These are phyloP conservation scores for Julus scandinavius DNA, from an alignment of 2,888 invertebrate species.

Conservation along the genomic window DNA sequence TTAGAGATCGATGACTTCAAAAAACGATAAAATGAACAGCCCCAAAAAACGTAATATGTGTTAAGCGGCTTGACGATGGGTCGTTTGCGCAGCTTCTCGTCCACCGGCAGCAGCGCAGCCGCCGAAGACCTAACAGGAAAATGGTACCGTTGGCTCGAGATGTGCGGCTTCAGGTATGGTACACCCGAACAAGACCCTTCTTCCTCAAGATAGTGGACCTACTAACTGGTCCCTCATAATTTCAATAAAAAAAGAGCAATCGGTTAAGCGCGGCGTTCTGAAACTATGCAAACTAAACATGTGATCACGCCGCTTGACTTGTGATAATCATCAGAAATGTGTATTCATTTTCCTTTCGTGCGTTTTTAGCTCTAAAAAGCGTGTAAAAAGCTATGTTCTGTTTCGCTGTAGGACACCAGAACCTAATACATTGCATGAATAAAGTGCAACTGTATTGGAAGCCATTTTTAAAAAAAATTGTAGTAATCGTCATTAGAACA, in stretches of 20 bases:
- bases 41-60: constrained; percentile 33
- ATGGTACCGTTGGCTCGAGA: neutral
- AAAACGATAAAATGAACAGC: constrained; percentile 43
- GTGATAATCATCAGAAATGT: too few species aligned
- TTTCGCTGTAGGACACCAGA: too few species aligned
- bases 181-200: neutral
- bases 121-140: neutral
- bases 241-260: neutral
- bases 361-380: too few species aligned
- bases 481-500: too few species aligned
- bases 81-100: neutral
- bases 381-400: too few species aligned
- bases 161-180: neutral
- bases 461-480: too few species aligned
- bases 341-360: too few species aligned
- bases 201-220: neutral
- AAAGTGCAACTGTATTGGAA: too few species aligned
- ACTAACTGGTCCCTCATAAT: neutral
- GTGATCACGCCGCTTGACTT: neutral
- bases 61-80: neutral
- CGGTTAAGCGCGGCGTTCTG: neutral
- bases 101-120: neutral
- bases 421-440: too few species aligned
- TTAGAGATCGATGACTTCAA: constrained; percentile 42
- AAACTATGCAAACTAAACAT: neutral